A percentile compares a stretch with the other conserved stretches of the same genome.
phyloP scores from a whole-genome alignment of 1,140 invertebrate species.

The Anastrepha obliqua region DNA sequence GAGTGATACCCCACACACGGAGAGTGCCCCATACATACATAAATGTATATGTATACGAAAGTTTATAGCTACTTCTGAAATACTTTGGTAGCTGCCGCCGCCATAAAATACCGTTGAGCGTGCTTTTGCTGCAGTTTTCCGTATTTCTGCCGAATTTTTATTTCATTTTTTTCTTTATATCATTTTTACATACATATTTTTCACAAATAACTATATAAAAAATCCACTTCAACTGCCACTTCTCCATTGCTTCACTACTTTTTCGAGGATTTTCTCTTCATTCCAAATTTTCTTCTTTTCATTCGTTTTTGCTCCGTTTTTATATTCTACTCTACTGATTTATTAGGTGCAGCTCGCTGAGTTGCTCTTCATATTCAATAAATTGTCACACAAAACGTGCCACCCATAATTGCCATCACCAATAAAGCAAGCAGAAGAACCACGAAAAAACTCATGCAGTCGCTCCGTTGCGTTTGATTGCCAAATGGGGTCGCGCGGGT shows the following conservation, averaged over 20 bases:
- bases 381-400: conserved; percentile 51
- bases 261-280: not conserved
- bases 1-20: not conserved
- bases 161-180: not conserved
- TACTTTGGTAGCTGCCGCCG: not conserved
- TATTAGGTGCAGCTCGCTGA: conserved; percentile 35
- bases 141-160: not conserved
- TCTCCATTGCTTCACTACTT: not conserved
- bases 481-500: not conserved
- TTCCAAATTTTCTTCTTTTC: conserved; percentile 3
- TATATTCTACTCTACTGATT: conserved; percentile 27
- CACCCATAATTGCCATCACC: conserved; percentile 16
- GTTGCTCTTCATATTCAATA: conserved; percentile 31
- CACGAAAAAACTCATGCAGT: not conserved
- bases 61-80: not conserved
- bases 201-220: not conserved
- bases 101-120: conserved; percentile 45
- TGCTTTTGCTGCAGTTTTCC: conserved; percentile 34
- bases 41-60: not conserved
- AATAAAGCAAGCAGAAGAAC: not conserved
- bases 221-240: not conserved
- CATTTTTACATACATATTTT: not conserved
- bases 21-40: not conserved
- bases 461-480: not conserved
- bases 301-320: not conserved